Evolutionary conservation across 2,888 invertebrate genomes (phyloP), one percentile per base, ranked within the genome.

Genomic region (Gymnosoma rotundatum): DNA sequence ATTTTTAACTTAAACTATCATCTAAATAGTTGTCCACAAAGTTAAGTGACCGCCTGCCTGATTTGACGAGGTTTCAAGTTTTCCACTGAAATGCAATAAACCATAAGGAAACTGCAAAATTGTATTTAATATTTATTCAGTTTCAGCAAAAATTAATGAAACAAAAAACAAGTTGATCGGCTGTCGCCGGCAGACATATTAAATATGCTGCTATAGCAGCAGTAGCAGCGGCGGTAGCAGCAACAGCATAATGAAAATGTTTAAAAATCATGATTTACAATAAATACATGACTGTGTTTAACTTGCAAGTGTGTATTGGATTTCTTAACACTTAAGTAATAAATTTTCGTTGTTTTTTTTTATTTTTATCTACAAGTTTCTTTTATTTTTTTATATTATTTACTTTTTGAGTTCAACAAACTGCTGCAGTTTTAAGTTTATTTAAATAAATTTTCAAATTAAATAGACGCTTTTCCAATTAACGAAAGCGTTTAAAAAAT

Each of bases 391-490:
- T 18, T 25, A 8, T 32, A 12, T 6, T 25, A 64, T 58, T 64
- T 64, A 36, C 32, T 60, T 67, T 32, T 73, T 36, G 38, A 56
- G 83, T 83, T 83, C 79, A 83, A 83, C 61, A 83, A 83, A 83
- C 83, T 83, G 75, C 60, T 61, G 70, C 64, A 50, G 70, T 66
- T 70, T n/a, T 14, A 54, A 60, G 21, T 72, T 70, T 52, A 20
- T 61, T 81, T 58, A 45, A 58, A 76, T 50, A 50, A 76, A 67
- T 67, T 76, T 60, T 38, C 1, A 21, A 25, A 25, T 36, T 38
- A 48, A 48, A 48, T 48, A 48, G 2, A n/a, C 12, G 7, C 32
- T 32, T 32, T 32, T 32, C 7, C 32, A 42, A 42, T 42, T 14
- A 42, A 42, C 42, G 12, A 14, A 14, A 0, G 42, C 14, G 42